Percentiles rank a stretch among this genome's conserved stretches.
phyloP scores from a whole-genome alignment of 2,113 vertebrate species.

The Ia io region DNA sequence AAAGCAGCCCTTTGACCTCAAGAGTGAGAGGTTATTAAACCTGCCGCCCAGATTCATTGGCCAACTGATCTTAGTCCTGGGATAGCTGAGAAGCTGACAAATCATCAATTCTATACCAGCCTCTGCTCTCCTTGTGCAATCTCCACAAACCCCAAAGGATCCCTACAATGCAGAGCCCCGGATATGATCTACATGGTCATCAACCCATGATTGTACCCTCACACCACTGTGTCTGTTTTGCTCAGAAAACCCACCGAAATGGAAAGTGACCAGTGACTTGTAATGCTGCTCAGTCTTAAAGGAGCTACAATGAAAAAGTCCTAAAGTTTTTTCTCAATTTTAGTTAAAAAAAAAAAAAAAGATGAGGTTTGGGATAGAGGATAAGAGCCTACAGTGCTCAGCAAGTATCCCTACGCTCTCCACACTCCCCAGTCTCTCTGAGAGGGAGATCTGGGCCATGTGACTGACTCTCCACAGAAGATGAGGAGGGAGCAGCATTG shows the following conservation, averaged over 20 bases:
- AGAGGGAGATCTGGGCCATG: neutral
- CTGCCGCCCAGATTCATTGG: neutral
- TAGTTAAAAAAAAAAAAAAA: neutral
- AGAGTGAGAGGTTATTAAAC: neutral
- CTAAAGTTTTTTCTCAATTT: neutral
- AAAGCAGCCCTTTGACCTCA: neutral
- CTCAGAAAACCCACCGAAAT: neutral
- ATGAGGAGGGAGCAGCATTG: neutral
- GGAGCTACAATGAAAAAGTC: neutral
- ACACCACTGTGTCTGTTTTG: neutral
- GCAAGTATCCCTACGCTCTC: neutral
- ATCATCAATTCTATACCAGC: neutral
- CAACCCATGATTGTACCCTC: neutral
- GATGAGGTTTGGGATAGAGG: neutral
- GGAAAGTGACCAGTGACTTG: neutral
- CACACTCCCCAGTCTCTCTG: neutral
- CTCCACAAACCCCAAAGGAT: neutral
- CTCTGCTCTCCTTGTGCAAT: neutral
- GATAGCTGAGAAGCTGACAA: neutral
- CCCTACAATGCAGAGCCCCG: neutral
- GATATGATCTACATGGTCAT: accelerated
- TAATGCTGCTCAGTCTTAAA: neutral
- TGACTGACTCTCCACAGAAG: neutral
- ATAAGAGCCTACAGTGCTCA: neutral
- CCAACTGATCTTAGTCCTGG: neutral